phyloP scores from a whole-genome alignment of 35 echinoderm and acorn worm species.

The Patiria miniata region DNA sequence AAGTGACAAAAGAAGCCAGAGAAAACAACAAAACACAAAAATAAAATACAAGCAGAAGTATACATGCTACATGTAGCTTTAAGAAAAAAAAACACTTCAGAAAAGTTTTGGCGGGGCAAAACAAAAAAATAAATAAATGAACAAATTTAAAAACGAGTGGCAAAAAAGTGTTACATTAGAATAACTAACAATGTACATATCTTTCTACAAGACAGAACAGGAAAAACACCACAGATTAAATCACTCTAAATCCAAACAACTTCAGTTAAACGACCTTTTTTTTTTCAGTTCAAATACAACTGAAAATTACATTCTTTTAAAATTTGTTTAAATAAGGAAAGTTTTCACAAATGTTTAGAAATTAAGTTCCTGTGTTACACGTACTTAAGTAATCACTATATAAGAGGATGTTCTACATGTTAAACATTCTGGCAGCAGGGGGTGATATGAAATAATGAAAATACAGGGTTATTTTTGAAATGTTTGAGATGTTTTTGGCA shows the following conservation, averaged over 20 bases:
- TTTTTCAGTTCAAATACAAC: slow-evolving; percentile 13
- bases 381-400: slow-evolving; percentile 9
- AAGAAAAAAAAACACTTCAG: not conserved
- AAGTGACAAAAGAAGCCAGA: not conserved
- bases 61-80: slow-evolving; percentile 16
- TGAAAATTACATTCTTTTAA: not conserved
- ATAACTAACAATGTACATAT: slow-evolving; percentile 30
- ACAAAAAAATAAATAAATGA: not conserved
- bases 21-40: not conserved
- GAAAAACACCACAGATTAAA: slow-evolving; percentile 15
- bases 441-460: too few relatives aligned
- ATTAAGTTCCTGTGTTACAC: slow-evolving; percentile 22
- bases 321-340: slow-evolving; percentile 26
- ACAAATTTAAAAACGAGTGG: not conserved
- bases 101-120: not conserved
- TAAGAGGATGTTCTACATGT: too few relatives aligned
- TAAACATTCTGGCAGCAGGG: too few relatives aligned
- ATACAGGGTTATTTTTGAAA: too few relatives aligned
- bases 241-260: slow-evolving; percentile 11
- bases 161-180: slow-evolving; percentile 1
- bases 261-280: not conserved
- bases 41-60: not conserved
- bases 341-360: slow-evolving; percentile 2
- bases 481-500: too few relatives aligned
- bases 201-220: slow-evolving; percentile 15